Evolutionary conservation across 2,113 vertebrate species (phyloP).

Genomic region (Gopherus flavomarginatus): DNA sequence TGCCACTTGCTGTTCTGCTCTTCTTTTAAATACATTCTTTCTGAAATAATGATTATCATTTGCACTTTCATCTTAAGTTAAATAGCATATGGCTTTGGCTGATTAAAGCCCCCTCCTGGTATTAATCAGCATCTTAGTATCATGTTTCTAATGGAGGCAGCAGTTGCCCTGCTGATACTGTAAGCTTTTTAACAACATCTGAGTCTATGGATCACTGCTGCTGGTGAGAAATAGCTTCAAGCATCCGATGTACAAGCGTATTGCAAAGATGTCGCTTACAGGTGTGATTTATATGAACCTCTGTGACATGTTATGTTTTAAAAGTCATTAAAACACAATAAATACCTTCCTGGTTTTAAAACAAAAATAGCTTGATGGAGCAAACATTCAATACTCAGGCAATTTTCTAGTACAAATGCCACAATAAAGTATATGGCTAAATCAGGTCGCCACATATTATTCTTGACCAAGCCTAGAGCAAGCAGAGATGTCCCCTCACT

Average conservation of each 20-base stretch:
- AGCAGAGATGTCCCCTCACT: accelerated
- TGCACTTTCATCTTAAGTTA: conserved; percentile 83
- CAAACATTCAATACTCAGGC: background rate
- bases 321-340: background rate
- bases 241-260: conserved; percentile 53
- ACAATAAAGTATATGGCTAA: background rate
- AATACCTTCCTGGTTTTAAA: background rate
- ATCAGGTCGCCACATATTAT: accelerated
- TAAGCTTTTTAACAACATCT: conserved; percentile 78
- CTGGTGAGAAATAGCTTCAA: conserved; percentile 74
- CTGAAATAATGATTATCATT: conserved; percentile 81
- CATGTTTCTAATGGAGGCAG: conserved; percentile 78
- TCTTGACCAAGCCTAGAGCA: background rate
- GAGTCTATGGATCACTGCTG: conserved; percentile 69
- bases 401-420: background rate
- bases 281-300: conserved; percentile 64
- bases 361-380: background rate
- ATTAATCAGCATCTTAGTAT: conserved; percentile 82
- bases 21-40: conserved; percentile 80
- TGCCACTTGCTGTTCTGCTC: conserved; percentile 78
- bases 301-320: conserved; percentile 4
- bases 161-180: conserved; percentile 76
- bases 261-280: conserved; percentile 69
- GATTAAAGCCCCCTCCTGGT: conserved; percentile 83
- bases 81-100: conserved; percentile 80